phyloP scores from a whole-genome alignment of 1,140 invertebrate species.

The Pogonognathellus flavescens region DNA sequence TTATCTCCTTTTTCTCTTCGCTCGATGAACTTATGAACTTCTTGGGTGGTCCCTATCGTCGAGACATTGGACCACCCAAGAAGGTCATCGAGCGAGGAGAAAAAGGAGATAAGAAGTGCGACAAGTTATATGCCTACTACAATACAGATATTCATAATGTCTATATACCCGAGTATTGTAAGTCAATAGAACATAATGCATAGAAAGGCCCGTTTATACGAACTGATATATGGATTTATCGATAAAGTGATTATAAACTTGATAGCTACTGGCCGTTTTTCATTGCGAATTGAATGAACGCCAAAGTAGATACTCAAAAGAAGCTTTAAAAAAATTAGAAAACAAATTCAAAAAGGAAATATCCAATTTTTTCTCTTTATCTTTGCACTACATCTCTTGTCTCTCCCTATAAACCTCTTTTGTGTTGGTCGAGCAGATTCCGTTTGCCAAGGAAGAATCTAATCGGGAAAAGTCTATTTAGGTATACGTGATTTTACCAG shows the following conservation, averaged over 20 bases:
- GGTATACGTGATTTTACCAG: background rate
- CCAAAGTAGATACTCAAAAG: slow-evolving; percentile 4
- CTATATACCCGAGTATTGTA: too few species aligned
- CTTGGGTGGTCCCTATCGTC: too few species aligned
- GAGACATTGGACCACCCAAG: too few species aligned
- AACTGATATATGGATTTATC: slow-evolving; percentile 61
- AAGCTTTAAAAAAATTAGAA: slow-evolving; percentile 34
- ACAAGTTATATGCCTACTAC: too few species aligned
- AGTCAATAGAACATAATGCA: too few species aligned
- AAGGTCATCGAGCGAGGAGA: too few species aligned
- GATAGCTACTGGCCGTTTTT: slow-evolving; percentile 47
- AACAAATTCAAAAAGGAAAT: background rate
- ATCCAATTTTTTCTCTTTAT: background rate
- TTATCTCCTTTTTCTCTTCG: too few species aligned
- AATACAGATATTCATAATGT: slow-evolving; percentile 20
- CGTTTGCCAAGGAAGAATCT: background rate
- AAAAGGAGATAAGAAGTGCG: too few species aligned
- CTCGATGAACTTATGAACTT: too few species aligned
- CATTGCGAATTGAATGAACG: slow-evolving; percentile 20
- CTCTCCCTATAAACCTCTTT: background rate
- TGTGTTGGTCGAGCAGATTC: background rate
- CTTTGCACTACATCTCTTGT: background rate
- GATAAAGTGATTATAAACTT: slow-evolving; percentile 58
- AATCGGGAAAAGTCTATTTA: background rate
- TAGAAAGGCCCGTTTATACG: too few species aligned